Conservation (phyloP, 2,888 invertebrate genomes). For the Cyclophora albipunctata region DNA sequence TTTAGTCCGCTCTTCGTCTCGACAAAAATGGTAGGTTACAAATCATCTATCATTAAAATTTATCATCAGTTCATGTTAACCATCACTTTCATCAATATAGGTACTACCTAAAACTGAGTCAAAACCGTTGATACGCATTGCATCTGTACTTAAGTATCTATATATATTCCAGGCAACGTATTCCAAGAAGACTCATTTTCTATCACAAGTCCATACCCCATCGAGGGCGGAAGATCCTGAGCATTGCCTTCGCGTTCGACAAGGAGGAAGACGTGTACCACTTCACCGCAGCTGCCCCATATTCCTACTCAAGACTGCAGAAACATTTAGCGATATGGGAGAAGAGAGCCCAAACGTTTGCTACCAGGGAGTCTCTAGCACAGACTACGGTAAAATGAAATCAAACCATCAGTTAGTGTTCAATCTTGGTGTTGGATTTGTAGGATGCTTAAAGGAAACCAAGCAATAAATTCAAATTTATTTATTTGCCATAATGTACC, state of each 20-base stretch:
- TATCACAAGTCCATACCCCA: conserved; percentile 94
- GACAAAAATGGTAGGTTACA: conserved; percentile 87
- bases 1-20: conserved; percentile 91
- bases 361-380: conserved; percentile 82
- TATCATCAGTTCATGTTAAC: too few species aligned
- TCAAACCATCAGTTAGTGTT: not conserved
- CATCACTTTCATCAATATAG: too few species aligned
- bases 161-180: conserved; percentile 78
- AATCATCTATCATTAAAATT: too few species aligned
- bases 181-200: conserved; percentile 88
- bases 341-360: conserved; percentile 79
- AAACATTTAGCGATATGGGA: conserved; percentile 83
- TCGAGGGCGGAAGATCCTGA: conserved; percentile 92
- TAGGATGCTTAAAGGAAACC: too few species aligned
- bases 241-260: conserved; percentile 96
- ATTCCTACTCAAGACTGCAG: conserved; percentile 94
- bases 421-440: too few species aligned
- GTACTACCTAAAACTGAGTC: too few species aligned
- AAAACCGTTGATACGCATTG: too few species aligned
- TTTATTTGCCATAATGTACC: too few species aligned
- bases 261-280: conserved; percentile 96
- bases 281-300: conserved; percentile 94
- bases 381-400: conserved; percentile 73
- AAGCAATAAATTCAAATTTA: too few species aligned
- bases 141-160: not conserved